These are phyloP conservation scores for Orthosia incerta DNA, from an alignment of 2,888 invertebrate species.

Conservation along the genomic window DNA sequence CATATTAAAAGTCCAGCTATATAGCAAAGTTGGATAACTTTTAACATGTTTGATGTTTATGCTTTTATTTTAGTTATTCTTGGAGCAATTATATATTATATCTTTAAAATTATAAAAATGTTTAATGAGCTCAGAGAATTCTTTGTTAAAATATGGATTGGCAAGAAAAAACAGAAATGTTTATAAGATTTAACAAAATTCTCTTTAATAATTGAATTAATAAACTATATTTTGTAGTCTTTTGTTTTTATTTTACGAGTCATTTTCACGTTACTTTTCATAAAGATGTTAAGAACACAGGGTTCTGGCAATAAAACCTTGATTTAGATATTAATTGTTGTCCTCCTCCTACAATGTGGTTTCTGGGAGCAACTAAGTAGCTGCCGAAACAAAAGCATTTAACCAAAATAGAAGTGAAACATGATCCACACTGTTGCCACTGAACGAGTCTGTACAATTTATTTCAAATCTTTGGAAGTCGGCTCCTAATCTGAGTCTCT, in stretches of 20 bases:
- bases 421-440: not conserved
- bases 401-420: not conserved
- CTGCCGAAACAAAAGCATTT: not conserved
- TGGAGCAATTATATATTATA: not conserved
- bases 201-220: too few relatives aligned
- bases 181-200: not conserved
- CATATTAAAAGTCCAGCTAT: conserved; percentile 10
- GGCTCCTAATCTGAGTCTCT: not conserved
- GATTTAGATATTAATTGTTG: not conserved
- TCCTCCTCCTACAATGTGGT: not conserved
- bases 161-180: conserved; percentile 4
- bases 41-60: conserved; percentile 18
- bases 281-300: not conserved
- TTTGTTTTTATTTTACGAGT: too few relatives aligned
- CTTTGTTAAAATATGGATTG: not conserved
- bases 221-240: too few relatives aligned
- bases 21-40: conserved; percentile 15
- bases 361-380: not conserved
- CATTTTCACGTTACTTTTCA: too few relatives aligned
- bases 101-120: not conserved
- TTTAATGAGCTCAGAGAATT: not conserved
- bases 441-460: not conserved
- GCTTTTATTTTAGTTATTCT: conserved; percentile 3
- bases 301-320: not conserved
- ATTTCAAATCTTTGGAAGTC: not conserved